Evolutionary conservation across 2,888 invertebrate species (phyloP).

Genomic region (Drosophila phalerata): DNA sequence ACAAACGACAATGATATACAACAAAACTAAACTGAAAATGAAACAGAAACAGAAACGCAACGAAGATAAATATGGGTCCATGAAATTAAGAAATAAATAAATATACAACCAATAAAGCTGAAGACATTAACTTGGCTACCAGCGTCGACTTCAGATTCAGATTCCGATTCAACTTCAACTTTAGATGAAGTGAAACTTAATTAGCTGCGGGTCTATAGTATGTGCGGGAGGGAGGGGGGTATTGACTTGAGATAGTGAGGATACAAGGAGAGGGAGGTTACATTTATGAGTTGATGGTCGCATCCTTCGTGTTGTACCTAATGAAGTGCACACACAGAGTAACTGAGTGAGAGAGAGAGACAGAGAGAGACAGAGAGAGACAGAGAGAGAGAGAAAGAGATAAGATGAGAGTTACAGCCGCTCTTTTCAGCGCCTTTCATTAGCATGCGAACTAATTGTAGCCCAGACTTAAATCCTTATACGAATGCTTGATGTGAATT

Average conservation of each 20-base stretch:
- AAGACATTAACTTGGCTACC: conserved; percentile 55
- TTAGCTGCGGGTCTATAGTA: conserved; percentile 49
- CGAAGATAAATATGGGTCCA: conserved; percentile 64
- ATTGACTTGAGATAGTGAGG: neutral
- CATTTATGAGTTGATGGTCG: conserved; percentile 43
- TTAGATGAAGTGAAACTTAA: conserved; percentile 65
- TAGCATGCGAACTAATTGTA: conserved; percentile 74
- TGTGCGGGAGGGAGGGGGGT: neutral
- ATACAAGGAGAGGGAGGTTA: neutral
- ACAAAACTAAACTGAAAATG: conserved; percentile 15
- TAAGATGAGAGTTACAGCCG: conserved; percentile 19
- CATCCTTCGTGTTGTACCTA: conserved; percentile 58
- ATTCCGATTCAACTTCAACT: neutral
- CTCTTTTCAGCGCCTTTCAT: conserved; percentile 63
- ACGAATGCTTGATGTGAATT: conserved; percentile 32
- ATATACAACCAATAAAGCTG: conserved; percentile 59
- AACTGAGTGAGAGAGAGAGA: neutral
- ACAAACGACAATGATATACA: conserved; percentile 71
- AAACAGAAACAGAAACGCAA: conserved; percentile 32
- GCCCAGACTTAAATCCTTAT: conserved; percentile 7
- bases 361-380: neutral
- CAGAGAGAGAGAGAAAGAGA: neutral
- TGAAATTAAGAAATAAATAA: conserved; percentile 72
- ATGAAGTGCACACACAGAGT: conserved; percentile 58
- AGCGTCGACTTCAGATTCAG: neutral